phyloP scores from a whole-genome alignment of 2,797 vertebrate species.

The Sebastes jordani region DNA sequence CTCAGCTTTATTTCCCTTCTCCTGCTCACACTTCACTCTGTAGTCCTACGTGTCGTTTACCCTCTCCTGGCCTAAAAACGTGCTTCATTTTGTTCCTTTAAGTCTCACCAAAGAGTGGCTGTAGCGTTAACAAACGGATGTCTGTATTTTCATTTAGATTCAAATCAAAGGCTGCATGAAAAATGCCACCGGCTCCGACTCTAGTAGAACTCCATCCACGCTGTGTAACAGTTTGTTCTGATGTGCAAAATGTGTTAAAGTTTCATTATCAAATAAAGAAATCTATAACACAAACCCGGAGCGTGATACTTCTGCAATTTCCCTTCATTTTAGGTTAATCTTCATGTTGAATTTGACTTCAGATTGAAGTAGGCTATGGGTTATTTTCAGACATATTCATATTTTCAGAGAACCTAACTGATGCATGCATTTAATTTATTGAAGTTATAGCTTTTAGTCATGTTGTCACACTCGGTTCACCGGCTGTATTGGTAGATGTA shows the following conservation, averaged over 20 bases:
- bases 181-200: neutral
- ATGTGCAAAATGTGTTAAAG: neutral
- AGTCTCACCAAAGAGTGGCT: neutral
- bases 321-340: neutral
- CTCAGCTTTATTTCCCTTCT: neutral
- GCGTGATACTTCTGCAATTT: constrained; percentile 2
- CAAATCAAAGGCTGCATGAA: neutral
- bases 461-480: neutral
- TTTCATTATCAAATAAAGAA: neutral
- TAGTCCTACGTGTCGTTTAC: neutral
- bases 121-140: neutral
- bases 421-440: neutral
- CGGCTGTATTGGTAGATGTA: neutral
- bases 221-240: neutral
- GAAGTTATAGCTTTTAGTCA: too few species aligned
- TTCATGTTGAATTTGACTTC: constrained; percentile 12
- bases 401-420: neutral
- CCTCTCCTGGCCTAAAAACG: neutral
- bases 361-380: neutral
- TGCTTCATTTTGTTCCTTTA: neutral
- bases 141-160: neutral
- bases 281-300: neutral
- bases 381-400: neutral
- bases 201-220: neutral
- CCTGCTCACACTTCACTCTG: neutral